Base-by-base conservation (phyloP, 2,888 invertebrate species). In the Nomada hirtipes region DNA sequence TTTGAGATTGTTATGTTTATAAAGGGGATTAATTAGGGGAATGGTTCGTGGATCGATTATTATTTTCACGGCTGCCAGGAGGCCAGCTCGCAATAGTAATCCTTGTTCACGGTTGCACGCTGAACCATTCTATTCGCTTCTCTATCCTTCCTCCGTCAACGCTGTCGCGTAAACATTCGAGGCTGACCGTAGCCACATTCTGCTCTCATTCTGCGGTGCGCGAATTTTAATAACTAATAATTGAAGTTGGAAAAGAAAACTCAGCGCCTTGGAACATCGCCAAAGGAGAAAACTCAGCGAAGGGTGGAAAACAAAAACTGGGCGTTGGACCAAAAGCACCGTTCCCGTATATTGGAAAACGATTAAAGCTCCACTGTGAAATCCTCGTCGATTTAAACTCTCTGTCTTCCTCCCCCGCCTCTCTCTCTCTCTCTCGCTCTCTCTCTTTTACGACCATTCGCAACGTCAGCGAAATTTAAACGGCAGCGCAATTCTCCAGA, bases 251-350 rank as follows among this genome's bases (percentile, higher is more conserved):
- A 1, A 7, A 3, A 47, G 15, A 70, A 52, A 52, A 29, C 36
- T 71, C 71, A 36, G 50, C 13, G 50, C 52, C 11, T 64, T 64
- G 80, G 80, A 68, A 23, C 36, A 36, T 2, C 15, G 59, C 79
- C 76, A 79, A 76, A 50, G 4, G 26, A 1, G 10, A 15, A 20
- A 18, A 4, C 36, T 36, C 36, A 4, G 3, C 57, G 68, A 68
- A 47, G 57, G 55, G 55, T 61, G 79, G 47, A 52, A 71, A 70
- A 75, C 61, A 69, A 65, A 36, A 80, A 80, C 67, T 82, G 76
- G 82, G 82, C 82, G 82, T 82, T 79, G 82, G 55, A 79, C 82
- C 70, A 74, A 70, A 68, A 63, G 42, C 50, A 55, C 71, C 18
- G 20, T 72, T 55, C 29, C 59, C 72, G 50, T 44, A 55, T 69